Evolutionary conservation across 2,888 invertebrate species (phyloP).

Genomic region (Andricus quercusramuli): DNA sequence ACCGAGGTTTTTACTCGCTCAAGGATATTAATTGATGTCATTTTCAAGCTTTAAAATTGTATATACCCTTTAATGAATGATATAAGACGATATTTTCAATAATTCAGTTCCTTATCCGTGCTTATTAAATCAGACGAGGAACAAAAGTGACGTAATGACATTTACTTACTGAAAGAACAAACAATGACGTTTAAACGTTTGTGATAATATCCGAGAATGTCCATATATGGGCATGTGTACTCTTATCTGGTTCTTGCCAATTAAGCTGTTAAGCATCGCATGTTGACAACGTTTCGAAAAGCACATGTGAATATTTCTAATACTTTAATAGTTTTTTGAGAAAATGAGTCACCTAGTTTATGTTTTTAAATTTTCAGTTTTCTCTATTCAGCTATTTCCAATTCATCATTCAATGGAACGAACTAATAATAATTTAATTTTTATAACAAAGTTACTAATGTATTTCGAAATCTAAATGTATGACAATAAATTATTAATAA

Average conservation of each 20-base stretch:
- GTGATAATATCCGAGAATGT: slow-evolving; percentile 9
- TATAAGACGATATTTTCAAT: background rate
- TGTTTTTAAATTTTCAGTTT: background rate
- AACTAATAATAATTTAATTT: background rate
- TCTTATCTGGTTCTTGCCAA: slow-evolving; percentile 37
- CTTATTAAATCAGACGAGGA: slow-evolving; percentile 26
- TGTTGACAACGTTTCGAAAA: slow-evolving; percentile 1
- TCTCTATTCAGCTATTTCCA: background rate
- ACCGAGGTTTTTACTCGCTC: background rate
- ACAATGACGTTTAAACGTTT: slow-evolving; percentile 5
- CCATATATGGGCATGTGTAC: slow-evolving; percentile 31
- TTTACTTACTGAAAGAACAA: slow-evolving; percentile 5
- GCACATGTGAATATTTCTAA: background rate
- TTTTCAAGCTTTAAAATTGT: background rate
- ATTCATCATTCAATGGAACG: background rate
- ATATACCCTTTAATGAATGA: background rate
- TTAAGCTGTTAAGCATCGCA: slow-evolving; percentile 14
- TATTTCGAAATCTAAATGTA: too few species aligned
- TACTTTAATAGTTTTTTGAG: background rate
- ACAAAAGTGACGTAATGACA: slow-evolving; percentile 9
- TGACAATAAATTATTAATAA: too few species aligned
- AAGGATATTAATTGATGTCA: slow-evolving; percentile 5
- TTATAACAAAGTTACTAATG: too few species aligned
- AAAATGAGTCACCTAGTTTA: background rate
- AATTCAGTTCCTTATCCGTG: slow-evolving; percentile 38